phyloP scores from a whole-genome alignment of 2,888 invertebrate genomes.

The Apamea monoglypha region DNA sequence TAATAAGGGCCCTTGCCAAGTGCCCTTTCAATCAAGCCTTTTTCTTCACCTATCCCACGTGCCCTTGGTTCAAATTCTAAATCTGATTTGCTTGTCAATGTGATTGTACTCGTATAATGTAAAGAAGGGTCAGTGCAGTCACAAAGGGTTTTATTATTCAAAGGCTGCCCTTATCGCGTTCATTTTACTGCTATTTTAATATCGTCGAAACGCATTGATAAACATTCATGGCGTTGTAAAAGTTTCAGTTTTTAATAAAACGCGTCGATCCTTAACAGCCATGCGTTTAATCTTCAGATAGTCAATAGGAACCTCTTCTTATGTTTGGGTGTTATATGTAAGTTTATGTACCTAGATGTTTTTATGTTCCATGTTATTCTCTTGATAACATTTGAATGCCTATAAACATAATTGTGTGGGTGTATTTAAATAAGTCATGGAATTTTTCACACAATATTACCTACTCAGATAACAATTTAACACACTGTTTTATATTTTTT shows the following conservation, averaged over 20 bases:
- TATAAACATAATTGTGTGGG: slow-evolving; percentile 61
- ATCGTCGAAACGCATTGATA: slow-evolving; percentile 80
- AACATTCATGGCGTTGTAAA: slow-evolving; percentile 81
- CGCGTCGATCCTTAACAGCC: slow-evolving; percentile 41
- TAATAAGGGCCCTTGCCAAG: slow-evolving; percentile 85
- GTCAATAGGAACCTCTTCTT: slow-evolving; percentile 42
- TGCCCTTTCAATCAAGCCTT: slow-evolving; percentile 83
- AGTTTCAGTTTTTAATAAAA: slow-evolving; percentile 72
- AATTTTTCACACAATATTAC: slow-evolving; percentile 66
- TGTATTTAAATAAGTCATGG: slow-evolving; percentile 67
- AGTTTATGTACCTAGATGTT: slow-evolving; percentile 49
- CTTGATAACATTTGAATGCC: slow-evolving; percentile 65
- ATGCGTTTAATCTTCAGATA: slow-evolving; percentile 48
- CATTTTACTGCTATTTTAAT: slow-evolving; percentile 80
- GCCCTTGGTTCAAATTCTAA: slow-evolving; percentile 86
- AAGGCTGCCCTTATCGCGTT: slow-evolving; percentile 81
- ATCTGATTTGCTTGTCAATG: slow-evolving; percentile 86
- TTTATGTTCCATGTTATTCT: slow-evolving; percentile 62
- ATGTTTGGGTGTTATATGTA: slow-evolving; percentile 42
- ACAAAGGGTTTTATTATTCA: slow-evolving; percentile 79
- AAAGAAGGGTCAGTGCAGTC: slow-evolving; percentile 81
- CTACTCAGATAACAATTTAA: slow-evolving; percentile 64
- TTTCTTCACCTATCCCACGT: slow-evolving; percentile 85
- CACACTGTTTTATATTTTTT: slow-evolving; percentile 39
- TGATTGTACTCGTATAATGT: slow-evolving; percentile 80